A percentile compares a stretch with the other conserved stretches of the same genome.
phyloP scores from a whole-genome alignment of 2,888 invertebrate genomes.

The Tenthredo amoena region DNA sequence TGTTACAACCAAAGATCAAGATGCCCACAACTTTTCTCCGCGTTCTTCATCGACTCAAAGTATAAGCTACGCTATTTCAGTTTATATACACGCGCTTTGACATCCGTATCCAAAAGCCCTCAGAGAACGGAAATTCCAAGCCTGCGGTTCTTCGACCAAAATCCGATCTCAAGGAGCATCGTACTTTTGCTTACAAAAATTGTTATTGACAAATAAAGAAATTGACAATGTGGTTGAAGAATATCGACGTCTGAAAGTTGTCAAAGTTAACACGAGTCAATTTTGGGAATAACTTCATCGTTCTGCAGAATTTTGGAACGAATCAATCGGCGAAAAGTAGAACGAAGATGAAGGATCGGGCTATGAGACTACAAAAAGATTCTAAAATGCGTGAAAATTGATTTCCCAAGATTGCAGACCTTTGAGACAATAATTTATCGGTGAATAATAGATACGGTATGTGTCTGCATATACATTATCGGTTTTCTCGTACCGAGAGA shows the following conservation, averaged over 20 bases:
- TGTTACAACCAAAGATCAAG: slow-evolving; percentile 30
- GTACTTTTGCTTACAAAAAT: not conserved
- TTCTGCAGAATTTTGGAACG: not conserved
- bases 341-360: not conserved
- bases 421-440: not conserved
- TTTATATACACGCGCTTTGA: not conserved
- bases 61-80: not conserved
- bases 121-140: not conserved
- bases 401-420: not conserved
- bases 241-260: not conserved
- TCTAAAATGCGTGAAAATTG: not conserved
- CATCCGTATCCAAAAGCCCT: not conserved
- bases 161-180: not conserved
- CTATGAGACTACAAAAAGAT: not conserved
- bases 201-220: no score
- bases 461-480: not conserved
- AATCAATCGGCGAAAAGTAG: not conserved
- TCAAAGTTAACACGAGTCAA: not conserved
- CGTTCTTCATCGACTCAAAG: not conserved
- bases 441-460: not conserved
- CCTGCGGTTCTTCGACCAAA: not conserved
- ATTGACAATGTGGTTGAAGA: no score
- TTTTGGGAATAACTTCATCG: not conserved
- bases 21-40: not conserved
- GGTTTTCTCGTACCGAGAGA: not conserved